Conservation (phyloP, 2,113 vertebrate species). For the Neofelis nebulosa region DNA sequence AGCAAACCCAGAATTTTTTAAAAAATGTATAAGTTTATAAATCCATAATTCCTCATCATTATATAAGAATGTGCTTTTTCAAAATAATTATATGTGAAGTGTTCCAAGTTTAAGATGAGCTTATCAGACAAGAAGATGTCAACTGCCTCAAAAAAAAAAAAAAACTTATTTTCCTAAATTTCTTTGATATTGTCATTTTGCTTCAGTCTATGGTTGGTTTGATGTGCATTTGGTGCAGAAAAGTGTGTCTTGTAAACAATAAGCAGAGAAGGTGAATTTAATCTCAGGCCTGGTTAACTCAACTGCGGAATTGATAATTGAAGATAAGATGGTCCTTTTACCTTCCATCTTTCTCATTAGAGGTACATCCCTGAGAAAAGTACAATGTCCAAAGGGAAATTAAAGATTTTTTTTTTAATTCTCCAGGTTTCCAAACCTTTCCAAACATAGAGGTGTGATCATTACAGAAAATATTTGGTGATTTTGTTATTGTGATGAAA, state of each 20-base stretch:
- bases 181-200: neutral
- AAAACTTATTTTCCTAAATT: neutral
- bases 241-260: fast-evolving
- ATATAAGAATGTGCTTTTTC: neutral
- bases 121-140: neutral
- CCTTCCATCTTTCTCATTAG: neutral
- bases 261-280: neutral
- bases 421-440: neutral
- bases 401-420: neutral
- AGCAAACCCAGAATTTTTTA: neutral
- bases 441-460: neutral
- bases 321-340: neutral
- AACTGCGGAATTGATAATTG: neutral
- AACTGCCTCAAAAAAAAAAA: neutral
- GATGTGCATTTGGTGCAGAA: neutral
- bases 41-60: neutral
- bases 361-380: neutral
- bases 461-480: neutral
- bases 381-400: neutral
- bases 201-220: neutral
- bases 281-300: neutral
- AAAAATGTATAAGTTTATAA: neutral
- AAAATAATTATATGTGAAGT: neutral
- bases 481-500: neutral
- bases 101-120: neutral